phyloP scores from a whole-genome alignment of 2,888 invertebrate species.

The Epinotia nisella region DNA sequence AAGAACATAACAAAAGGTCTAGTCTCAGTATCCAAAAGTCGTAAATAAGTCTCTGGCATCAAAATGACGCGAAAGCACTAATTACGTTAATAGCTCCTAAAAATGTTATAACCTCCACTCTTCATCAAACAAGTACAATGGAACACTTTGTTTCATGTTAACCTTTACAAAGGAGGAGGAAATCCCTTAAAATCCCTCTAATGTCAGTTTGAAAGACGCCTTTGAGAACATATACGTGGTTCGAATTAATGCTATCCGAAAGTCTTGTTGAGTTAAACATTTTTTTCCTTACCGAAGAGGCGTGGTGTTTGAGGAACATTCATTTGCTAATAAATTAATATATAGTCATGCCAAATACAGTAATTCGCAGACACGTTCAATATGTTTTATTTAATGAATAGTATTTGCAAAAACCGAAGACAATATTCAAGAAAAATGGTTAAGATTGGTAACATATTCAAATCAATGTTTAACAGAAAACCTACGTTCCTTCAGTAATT shows the following conservation, averaged over 20 bases:
- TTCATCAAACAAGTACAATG: conserved; percentile 32
- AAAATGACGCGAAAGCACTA: conserved; percentile 36
- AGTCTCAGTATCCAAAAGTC: conserved; percentile 18
- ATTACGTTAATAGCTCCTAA: conserved; percentile 38
- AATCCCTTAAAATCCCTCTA: conserved; percentile 42
- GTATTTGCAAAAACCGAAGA: too few relatives aligned
- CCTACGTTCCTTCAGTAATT: too few relatives aligned
- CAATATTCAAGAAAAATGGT: too few relatives aligned
- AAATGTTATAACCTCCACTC: conserved; percentile 25
- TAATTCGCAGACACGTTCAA: too few relatives aligned
- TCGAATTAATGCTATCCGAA: conserved; percentile 48
- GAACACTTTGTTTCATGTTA: conserved; percentile 53
- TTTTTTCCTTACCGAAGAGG: background rate
- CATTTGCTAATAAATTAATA: background rate
- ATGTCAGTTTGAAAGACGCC: conserved; percentile 50
- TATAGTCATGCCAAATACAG: too few relatives aligned
- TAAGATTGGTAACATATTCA: too few relatives aligned
- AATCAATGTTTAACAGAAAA: too few relatives aligned
- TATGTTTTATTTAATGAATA: too few relatives aligned
- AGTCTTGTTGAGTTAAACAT: background rate
- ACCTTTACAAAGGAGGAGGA: conserved; percentile 47
- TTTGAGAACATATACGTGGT: conserved; percentile 54
- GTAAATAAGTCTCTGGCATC: conserved; percentile 19
- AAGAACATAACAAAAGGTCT: background rate
- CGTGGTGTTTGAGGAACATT: background rate